Conservation (phyloP, 2,888 invertebrate species). For the Drosophila villosipedis region DNA sequence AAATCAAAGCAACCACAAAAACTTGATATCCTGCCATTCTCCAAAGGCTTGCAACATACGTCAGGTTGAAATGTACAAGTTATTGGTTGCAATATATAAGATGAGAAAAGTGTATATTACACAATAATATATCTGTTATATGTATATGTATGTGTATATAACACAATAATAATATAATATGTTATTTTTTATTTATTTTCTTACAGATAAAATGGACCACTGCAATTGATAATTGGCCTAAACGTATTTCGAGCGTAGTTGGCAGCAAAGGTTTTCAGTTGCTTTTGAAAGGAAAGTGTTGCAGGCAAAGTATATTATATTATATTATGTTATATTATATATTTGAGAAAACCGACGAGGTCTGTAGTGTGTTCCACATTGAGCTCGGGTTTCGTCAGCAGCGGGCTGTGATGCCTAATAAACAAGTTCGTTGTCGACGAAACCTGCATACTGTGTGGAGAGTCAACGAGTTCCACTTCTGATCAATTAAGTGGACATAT, state of each 20-base stretch:
- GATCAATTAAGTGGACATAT: background rate
- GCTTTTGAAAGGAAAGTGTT: background rate
- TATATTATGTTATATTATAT: no score
- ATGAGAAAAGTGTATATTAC: background rate
- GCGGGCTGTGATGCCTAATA: conserved; percentile 88
- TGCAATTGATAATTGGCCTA: background rate
- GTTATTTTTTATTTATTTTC: background rate
- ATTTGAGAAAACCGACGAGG: background rate
- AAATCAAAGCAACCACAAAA: background rate
- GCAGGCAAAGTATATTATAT: background rate
- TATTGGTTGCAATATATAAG: background rate
- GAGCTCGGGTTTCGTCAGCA: conserved; percentile 94
- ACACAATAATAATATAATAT: background rate
- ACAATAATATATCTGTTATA: background rate
- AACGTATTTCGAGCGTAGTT: background rate
- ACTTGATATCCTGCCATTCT: background rate
- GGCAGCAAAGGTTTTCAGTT: background rate
- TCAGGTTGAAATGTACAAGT: background rate
- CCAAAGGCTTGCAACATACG: background rate
- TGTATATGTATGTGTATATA: background rate
- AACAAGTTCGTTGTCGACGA: conserved; percentile 97
- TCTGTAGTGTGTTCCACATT: conserved; percentile 86
- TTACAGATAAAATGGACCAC: background rate
- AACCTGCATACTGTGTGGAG: conserved; percentile 94
- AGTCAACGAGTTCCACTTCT: conserved; percentile 43